phyloP scores from a whole-genome alignment of 2,888 invertebrate species.

The Cybosia mesomella region DNA sequence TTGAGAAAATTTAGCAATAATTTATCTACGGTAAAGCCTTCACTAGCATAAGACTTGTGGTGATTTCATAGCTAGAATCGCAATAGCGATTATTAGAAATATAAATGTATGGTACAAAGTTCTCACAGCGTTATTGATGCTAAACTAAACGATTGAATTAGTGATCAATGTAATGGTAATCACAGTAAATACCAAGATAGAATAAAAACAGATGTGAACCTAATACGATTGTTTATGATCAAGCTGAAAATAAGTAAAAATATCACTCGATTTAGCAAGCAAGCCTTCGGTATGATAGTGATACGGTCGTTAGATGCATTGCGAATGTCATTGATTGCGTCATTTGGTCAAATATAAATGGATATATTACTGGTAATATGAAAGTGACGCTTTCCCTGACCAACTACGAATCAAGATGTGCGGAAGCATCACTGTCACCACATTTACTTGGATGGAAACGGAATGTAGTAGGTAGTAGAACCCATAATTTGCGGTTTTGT shows the following conservation, averaged over 20 bases:
- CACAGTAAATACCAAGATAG: slow-evolving; percentile 38
- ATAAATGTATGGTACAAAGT: slow-evolving; percentile 18
- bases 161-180: slow-evolving; percentile 41
- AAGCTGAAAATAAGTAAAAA: slow-evolving; percentile 71
- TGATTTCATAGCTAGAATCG: slow-evolving; percentile 27
- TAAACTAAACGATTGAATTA: slow-evolving; percentile 33
- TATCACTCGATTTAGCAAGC: slow-evolving; percentile 77
- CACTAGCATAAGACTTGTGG: slow-evolving; percentile 34
- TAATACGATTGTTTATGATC: slow-evolving; percentile 59
- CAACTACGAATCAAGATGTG: slow-evolving; percentile 58
- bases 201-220: slow-evolving; percentile 56
- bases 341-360: slow-evolving; percentile 29
- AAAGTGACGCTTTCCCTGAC: slow-evolving; percentile 75
- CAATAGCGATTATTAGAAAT: slow-evolving; percentile 25
- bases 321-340: slow-evolving; percentile 66
- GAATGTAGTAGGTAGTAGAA: slow-evolving; percentile 69
- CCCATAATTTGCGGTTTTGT: slow-evolving; percentile 73
- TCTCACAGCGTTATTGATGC: slow-evolving; percentile 32
- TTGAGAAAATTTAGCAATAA: slow-evolving; percentile 41
- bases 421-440: slow-evolving; percentile 67
- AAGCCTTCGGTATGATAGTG: slow-evolving; percentile 76
- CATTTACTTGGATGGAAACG: slow-evolving; percentile 64
- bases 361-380: slow-evolving; percentile 56
- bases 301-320: slow-evolving; percentile 72
- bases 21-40: slow-evolving; percentile 45